These are phyloP conservation scores for Hirudo medicinalis DNA, from an alignment of 1,140 invertebrate species.

Conservation along the genomic window DNA sequence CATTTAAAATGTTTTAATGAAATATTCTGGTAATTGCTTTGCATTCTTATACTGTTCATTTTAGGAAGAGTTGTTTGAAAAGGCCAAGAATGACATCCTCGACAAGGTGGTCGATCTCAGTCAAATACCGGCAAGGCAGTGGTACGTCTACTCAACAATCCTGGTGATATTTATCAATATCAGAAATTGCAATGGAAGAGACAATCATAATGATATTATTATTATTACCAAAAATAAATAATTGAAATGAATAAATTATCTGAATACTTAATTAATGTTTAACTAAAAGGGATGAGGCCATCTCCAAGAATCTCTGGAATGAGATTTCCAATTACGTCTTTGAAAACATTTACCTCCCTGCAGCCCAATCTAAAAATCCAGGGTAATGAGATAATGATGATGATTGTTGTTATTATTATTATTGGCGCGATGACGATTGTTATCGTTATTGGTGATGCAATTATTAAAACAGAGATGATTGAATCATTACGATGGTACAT, in stretches of 20 bases:
- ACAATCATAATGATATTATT: too few relatives aligned
- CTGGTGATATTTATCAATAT: too few relatives aligned
- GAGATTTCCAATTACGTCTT: conserved; percentile 75
- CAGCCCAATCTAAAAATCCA: conserved; percentile 60
- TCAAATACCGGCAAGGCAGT: conserved; percentile 73
- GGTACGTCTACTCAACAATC: conserved; percentile 40
- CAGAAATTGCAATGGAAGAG: too few relatives aligned
- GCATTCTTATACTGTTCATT: background rate
- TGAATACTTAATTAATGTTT: background rate
- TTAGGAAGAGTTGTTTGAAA: conserved; percentile 86
- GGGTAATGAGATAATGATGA: conserved; percentile 21
- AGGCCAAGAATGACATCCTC: conserved; percentile 82
- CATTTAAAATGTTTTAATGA: too few relatives aligned
- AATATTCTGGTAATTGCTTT: too few relatives aligned
- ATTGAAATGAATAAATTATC: too few relatives aligned
- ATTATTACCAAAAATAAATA: too few relatives aligned
- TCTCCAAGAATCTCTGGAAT: conserved; percentile 70
- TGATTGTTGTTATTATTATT: background rate
- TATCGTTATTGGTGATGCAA: too few relatives aligned
- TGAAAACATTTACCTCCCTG: conserved; percentile 86
- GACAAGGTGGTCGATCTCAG: conserved; percentile 93
- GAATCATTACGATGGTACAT: too few relatives aligned
- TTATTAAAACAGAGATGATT: too few relatives aligned
- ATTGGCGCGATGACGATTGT: too few relatives aligned
- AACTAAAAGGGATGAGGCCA: conserved; percentile 56